These are phyloP conservation scores for Artibeus jamaicensis DNA, from an alignment of 2,797 vertebrate genomes.

Conservation along the genomic window DNA sequence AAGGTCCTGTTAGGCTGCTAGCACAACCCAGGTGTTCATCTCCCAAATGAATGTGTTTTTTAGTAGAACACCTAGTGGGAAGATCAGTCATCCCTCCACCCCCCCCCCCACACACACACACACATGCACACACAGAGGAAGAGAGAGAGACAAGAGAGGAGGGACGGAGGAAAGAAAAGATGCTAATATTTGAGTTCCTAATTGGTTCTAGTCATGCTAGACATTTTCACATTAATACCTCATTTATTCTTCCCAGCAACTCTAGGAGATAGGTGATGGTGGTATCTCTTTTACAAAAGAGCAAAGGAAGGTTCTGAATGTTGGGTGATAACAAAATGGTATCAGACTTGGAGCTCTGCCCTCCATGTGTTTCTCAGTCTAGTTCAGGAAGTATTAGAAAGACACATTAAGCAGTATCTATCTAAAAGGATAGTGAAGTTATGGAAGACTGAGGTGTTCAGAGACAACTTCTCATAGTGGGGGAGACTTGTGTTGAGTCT, in stretches of 20 bases:
- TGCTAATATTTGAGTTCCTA: conserved; percentile 24
- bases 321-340: conserved; percentile 1
- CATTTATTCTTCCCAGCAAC: neutral
- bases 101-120: too few species aligned
- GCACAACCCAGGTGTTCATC: neutral
- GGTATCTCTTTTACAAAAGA: neutral
- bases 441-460: conserved; percentile 19
- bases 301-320: neutral
- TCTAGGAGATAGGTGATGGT: neutral
- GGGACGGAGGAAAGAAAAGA: neutral
- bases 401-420: neutral
- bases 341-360: neutral
- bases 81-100: neutral
- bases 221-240: neutral
- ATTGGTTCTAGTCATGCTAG: neutral
- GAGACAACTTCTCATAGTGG: conserved; percentile 12
- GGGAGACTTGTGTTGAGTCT: conserved; percentile 44
- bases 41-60: conserved; percentile 31
- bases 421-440: neutral
- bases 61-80: neutral
- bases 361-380: conserved; percentile 22
- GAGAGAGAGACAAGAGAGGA: neutral
- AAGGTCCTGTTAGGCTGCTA: neutral
- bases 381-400: conserved; percentile 7
- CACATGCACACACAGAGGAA: too few species aligned